Base-by-base conservation (phyloP, 2,113 vertebrate genomes). In the Ascaphus truei region DNA sequence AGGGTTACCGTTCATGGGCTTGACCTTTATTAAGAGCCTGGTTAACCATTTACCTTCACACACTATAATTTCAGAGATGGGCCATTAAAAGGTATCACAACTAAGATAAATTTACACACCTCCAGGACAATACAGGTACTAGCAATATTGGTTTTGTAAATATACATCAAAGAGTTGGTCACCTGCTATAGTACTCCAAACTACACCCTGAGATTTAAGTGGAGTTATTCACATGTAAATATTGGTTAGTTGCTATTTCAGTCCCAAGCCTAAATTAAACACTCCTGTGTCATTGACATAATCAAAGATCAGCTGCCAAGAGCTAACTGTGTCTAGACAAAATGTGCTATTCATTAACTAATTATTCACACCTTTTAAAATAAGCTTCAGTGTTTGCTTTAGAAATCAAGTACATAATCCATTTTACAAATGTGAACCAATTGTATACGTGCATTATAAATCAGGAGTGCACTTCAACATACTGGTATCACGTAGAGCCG, bases 261-360 rank as follows among this genome's bases (percentile, higher is more conserved):
- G 16, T 18, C n/a, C n/a, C 41, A 7, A n/a, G n/a, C n/a, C n/a
- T n/a, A n/a, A n/a, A n/a, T n/a, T n/a, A n/a, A 10, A 45, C 13
- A 20, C 15, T n/a, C 16, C 41, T 45, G 41, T 20, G 2, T 60
- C 51, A n/a, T 26, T 74, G 75, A 67, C 11, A 56, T 2, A 66
- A 78, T 50, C 23, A 39, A 15, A 10, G 20, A 37, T 82, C 71
- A 75, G 72, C 58, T 81, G 68, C 57, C 76, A 78, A 22, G 52
- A 45, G 34, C 79, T 79, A 76, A 71, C 18, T 72, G 48, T 66
- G 76, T 79, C 78, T 82, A 81, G 80, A 83, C 76, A 62, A 6
- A 53, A 56, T 6, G 15, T 73, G 71, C n/a, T 62, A 77, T 58
- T 74, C 60, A 58, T 55, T 73, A 80, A 41, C 27, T 76, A 74